Evolutionary conservation across 2,113 vertebrate genomes (phyloP).

Genomic region (Dascyllus trimaculatus): DNA sequence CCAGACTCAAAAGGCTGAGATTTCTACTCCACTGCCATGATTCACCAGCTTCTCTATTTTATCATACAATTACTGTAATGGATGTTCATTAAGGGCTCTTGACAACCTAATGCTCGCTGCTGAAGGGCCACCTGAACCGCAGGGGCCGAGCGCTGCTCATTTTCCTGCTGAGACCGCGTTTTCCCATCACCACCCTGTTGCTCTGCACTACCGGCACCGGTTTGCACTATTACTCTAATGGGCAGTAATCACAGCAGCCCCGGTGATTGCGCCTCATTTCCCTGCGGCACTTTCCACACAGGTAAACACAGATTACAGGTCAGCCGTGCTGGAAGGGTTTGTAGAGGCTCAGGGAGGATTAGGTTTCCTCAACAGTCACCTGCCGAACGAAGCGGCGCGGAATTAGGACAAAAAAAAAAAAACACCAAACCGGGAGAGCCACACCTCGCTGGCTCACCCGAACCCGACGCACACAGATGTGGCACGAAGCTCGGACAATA

Average conservation of each 20-base stretch:
- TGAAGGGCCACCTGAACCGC: slow-evolving; percentile 31
- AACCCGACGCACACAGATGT: neutral
- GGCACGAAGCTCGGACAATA: neutral
- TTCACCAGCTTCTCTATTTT: neutral
- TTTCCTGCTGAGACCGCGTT: neutral
- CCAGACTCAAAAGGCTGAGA: neutral
- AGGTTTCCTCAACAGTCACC: slow-evolving; percentile 72
- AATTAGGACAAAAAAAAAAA: slow-evolving; percentile 57
- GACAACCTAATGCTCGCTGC: neutral
- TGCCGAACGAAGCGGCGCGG: slow-evolving; percentile 53
- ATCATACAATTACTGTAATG: neutral
- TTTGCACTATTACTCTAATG: slow-evolving; percentile 9
- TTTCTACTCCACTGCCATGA: neutral
- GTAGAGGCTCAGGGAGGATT: slow-evolving; percentile 73
- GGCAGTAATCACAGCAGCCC: slow-evolving; percentile 8
- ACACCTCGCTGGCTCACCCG: slow-evolving; percentile 53
- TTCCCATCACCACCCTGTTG: slow-evolving; percentile 62
- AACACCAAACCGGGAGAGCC: slow-evolving; percentile 35
- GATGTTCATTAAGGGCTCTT: slow-evolving; percentile 4
- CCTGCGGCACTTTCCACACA: slow-evolving; percentile 42
- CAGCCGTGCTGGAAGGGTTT: slow-evolving; percentile 40
- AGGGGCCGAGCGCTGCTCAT: neutral
- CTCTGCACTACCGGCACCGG: slow-evolving; percentile 18
- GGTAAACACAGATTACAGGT: slow-evolving; percentile 72
- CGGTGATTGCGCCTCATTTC: slow-evolving; percentile 10